Conservation (phyloP, 2,888 invertebrate species). For the Chalcosyrphus nemorum region DNA sequence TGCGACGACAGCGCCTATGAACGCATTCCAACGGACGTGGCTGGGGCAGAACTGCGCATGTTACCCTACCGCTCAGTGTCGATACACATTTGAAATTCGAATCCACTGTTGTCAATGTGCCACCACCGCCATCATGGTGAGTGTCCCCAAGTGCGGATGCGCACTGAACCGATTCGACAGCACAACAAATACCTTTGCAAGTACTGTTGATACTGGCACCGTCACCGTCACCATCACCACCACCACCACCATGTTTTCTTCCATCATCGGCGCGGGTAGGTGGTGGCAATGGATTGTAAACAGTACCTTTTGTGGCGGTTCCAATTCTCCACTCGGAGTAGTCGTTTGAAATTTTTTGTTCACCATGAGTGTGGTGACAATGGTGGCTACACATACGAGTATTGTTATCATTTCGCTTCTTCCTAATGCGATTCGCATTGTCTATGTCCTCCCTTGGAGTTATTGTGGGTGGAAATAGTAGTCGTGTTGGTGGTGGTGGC, state of each 20-base stretch:
- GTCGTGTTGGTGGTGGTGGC: constrained; percentile 5
- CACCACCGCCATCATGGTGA: constrained; percentile 51
- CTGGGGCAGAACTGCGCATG: constrained; percentile 66
- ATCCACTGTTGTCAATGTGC: constrained; percentile 61
- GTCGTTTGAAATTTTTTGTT: constrained; percentile 53
- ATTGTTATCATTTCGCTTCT: constrained; percentile 61
- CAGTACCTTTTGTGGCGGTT: constrained; percentile 51
- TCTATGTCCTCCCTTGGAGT: constrained; percentile 55
- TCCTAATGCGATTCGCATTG: constrained; percentile 59
- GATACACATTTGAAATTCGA: constrained; percentile 72
- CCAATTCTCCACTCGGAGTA: constrained; percentile 53
- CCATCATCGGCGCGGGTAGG: not conserved
- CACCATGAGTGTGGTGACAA: constrained; percentile 65
- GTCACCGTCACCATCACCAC: not conserved
- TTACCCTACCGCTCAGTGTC: constrained; percentile 65
- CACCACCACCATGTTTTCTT: not conserved
- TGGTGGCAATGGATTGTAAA: constrained; percentile 51
- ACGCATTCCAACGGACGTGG: constrained; percentile 70
- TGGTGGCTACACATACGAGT: constrained; percentile 55
- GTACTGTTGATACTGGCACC: constrained; percentile 45
- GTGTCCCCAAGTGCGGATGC: constrained; percentile 68
- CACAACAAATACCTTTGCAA: constrained; percentile 63
- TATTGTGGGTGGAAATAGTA: constrained; percentile 5
- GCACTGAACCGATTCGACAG: constrained; percentile 72
- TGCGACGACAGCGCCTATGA: constrained; percentile 58